Base-by-base conservation (phyloP, 2,888 invertebrate genomes). In the Dugesia japonica region DNA sequence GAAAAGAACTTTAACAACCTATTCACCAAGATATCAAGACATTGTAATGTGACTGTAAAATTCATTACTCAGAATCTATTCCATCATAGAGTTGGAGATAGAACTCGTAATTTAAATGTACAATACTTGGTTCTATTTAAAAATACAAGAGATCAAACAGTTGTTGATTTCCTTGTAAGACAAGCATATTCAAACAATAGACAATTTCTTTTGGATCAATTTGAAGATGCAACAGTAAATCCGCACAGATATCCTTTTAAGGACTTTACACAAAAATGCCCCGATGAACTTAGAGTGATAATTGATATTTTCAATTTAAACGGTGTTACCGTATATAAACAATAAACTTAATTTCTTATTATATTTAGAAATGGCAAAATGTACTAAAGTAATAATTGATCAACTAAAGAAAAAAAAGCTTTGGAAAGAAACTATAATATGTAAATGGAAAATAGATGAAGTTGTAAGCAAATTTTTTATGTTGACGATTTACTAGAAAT, bases 61-160 rank as follows among this genome's bases (percentile, higher is more conserved):
- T 56, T 56, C n/a, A 56, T 56, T 9, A 56, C 23, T 56, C 56
- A 56, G 17, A 56, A 56, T 23, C n/a, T 56, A 20, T 56, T 56
- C 17, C 56, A 56, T 56, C 56, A 56, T 1, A 23, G 56, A 4
- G 56, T 4, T 56, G 23, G 4, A 20, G 9, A 56, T 56, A n/a
- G 56, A 56, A 56, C 56, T n/a, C n/a, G 56, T n/a, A 56, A 56
- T 56, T 56, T 56, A 56, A 56, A 56, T 56, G 56, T 56, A 9
- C 56, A 56, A 20, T 56, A 56, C n/a, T 56, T 56, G 56, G 56
- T 56, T 20, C 9, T 56, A 13, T 23, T 56, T 23, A 56, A 56
- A 23, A 56, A 56, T n/a, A 4, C 56, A 13, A n/a, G 56, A 20
- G 56, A 56, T 56, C 4, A 4, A 56, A 56, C 56, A 20, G n/a